These are phyloP conservation scores for Epiblema foenella DNA, from an alignment of 2,888 invertebrate genomes.

Conservation along the genomic window DNA sequence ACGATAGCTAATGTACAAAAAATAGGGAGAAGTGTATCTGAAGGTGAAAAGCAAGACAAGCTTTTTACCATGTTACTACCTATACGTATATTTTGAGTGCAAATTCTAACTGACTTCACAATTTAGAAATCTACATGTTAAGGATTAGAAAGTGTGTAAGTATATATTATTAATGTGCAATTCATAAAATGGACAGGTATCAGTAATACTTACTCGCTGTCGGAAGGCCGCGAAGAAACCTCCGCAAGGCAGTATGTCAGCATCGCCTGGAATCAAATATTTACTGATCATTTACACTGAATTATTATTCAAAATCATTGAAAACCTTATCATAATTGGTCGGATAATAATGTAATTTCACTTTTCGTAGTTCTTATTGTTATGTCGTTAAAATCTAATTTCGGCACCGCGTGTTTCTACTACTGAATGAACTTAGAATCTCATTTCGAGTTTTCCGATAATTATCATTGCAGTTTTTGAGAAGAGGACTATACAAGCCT, in stretches of 20 bases:
- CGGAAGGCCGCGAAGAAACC: slow-evolving; percentile 63
- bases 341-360: no score
- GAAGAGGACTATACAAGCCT: no score
- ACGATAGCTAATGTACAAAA: background rate
- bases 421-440: no score
- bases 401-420: no score
- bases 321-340: no score
- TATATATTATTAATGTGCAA: background rate
- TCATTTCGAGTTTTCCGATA: no score
- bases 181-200: background rate
- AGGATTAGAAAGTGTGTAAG: slow-evolving; percentile 10
- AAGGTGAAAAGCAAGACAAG: background rate
- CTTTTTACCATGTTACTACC: background rate
- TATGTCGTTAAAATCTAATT: no score
- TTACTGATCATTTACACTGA: no score
- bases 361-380: no score
- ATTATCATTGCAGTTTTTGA: no score
- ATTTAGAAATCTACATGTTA: background rate
- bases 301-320: no score
- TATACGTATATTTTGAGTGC: background rate
- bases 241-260: slow-evolving; percentile 57
- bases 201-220: slow-evolving; percentile 44
- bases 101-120: background rate
- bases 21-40: background rate
- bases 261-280: slow-evolving; percentile 64